Conservation (phyloP, 1,140 invertebrate species). For the Philotrypesis tridentata region DNA sequence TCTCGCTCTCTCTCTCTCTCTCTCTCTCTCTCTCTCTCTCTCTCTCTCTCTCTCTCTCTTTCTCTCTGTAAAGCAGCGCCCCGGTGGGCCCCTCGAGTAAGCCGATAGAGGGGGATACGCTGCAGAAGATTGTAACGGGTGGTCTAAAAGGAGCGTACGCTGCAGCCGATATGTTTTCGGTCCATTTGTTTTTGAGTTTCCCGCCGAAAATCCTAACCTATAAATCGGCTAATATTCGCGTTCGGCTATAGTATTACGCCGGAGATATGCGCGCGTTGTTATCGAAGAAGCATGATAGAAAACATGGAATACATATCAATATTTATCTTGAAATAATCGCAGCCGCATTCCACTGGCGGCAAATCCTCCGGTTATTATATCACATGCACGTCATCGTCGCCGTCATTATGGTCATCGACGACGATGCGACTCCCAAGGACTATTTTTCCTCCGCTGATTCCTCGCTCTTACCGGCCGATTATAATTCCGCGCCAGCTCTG, state of each 20-base stretch:
- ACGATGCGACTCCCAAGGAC: neutral
- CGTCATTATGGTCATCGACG: conserved; percentile 11
- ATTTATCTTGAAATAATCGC: neutral
- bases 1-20: neutral
- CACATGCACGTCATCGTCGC: neutral
- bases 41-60: no score
- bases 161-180: neutral
- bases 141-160: neutral
- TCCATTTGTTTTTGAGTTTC: neutral
- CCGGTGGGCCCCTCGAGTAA: neutral
- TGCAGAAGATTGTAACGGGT: neutral
- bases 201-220: neutral
- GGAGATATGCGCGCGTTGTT: no score
- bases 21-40: neutral
- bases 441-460: conserved; percentile 7
- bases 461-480: neutral
- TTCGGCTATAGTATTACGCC: no score
- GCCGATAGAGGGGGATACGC: neutral
- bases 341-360: neutral
- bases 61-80: neutral
- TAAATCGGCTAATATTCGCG: no score
- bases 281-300: neutral
- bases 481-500: neutral
- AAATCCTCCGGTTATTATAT: conserved; percentile 12
- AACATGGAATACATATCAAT: no score